phyloP scores from a whole-genome alignment of 2,113 vertebrate species.

The Quiscalus mexicanus region DNA sequence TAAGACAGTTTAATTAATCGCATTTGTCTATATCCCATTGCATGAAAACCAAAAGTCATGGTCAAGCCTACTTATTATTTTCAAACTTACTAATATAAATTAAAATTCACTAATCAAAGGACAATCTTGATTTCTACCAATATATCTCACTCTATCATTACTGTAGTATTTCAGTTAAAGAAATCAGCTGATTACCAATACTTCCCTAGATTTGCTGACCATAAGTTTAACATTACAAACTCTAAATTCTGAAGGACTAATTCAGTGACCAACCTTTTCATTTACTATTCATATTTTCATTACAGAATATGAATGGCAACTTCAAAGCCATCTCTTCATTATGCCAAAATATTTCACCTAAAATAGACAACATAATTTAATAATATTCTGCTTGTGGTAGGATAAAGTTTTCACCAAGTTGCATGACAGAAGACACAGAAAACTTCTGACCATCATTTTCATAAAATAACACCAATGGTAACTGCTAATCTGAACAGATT shows the following conservation, averaged over 20 bases:
- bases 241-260: neutral
- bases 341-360: neutral
- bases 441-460: neutral
- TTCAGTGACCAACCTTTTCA: neutral
- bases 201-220: neutral
- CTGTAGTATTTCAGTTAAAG: neutral
- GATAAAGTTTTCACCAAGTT: neutral
- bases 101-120: conserved; percentile 1
- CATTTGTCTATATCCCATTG: neutral
- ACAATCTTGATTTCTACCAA: neutral
- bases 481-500: neutral
- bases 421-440: neutral
- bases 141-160: neutral
- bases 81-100: neutral
- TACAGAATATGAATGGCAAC: neutral
- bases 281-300: neutral
- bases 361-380: neutral
- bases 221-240: neutral
- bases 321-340: neutral
- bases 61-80: neutral
- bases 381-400: neutral
- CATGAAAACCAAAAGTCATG: neutral
- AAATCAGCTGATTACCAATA: neutral
- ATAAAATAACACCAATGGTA: neutral
- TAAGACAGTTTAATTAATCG: neutral